Evolutionary conservation across 2,888 invertebrate genomes (phyloP).

Genomic region (Ormyrus pomaceus): DNA sequence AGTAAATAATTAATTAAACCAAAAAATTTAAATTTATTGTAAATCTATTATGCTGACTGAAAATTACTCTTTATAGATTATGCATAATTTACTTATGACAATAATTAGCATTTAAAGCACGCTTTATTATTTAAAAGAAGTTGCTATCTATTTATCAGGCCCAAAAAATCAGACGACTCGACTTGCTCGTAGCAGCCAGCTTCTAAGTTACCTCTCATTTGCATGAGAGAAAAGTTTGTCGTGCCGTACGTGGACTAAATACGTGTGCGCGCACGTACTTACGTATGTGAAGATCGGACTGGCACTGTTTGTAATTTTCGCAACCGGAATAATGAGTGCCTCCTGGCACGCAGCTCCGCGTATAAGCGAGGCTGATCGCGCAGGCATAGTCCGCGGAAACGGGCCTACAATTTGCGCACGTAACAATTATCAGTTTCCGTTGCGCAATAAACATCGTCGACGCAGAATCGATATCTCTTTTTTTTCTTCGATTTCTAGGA

Average conservation of each 20-base stretch:
- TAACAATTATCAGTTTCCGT: constrained; percentile 45
- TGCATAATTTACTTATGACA: no score
- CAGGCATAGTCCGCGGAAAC: constrained; percentile 10
- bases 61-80: no score
- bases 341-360: constrained; percentile 1
- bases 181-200: no score
- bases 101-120: no score
- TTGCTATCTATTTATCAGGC: no score
- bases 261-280: not conserved
- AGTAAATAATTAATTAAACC: no score
- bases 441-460: constrained; percentile 4
- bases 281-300: not conserved
- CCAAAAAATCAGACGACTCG: no score
- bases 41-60: no score
- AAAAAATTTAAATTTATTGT: no score
- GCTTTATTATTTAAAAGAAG: no score
- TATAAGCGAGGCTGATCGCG: not conserved
- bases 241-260: no score
- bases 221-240: not conserved
- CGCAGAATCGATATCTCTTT: not conserved
- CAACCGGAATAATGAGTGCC: constrained; percentile 46
- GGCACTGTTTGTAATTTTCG: constrained; percentile 34
- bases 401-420: constrained; percentile 17
- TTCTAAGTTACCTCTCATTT: not conserved
- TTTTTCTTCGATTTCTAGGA: no score